Evolutionary conservation across 1,140 invertebrate genomes (phyloP), one percentile per base, ranked within the genome.

Genomic region (Drosophila bipectinata): DNA sequence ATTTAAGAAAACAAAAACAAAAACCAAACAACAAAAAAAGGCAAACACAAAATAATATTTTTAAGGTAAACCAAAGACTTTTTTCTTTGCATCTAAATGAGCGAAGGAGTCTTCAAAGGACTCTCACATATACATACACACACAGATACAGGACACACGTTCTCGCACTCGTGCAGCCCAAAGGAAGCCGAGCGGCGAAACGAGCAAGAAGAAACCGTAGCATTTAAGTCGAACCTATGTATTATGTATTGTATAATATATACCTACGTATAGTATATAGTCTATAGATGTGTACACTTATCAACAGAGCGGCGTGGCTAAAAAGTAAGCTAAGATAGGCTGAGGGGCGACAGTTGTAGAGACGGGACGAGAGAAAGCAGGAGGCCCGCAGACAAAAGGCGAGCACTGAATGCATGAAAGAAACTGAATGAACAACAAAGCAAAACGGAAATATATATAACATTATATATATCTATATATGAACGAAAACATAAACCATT

Each of bases 21-120:
- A 64, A 48, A 44, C 37, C 51, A 53, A 64, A 58, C 57, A 39
- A 26, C 24, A 61, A 48, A 32, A 26, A 49, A 72, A 49, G 41
- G 49, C 47, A 52, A 49, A 57, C 15, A 71, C 54, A 63, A 62
- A 78, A 84, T 72, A 74, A 76, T 85, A 85, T 72, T 88, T 90
- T 74, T 89, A 90, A 89, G 85, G 85, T 78, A 89, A 89, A 89
- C 84, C 84, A 89, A 89, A 89, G 84, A 89, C 85, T 89, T 89
- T 89, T 80, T 89, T 90, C 81, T 89, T 89, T 89, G 84, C 77
- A 83, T 75, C 77, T 78, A 72, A 77, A 68, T 72, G 63, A 85
- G 61, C 61, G 57, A 39, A 64, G 60, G 44, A 71, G 53, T 69
- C 67, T 69, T 71, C 67, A 69, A 71, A 71, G 67, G 67, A 71